Percentiles rank a stretch among this genome's conserved stretches.
These are phyloP conservation scores for Drosophila multiciliata DNA, from an alignment of 2,888 invertebrate species.

Conservation along the genomic window DNA sequence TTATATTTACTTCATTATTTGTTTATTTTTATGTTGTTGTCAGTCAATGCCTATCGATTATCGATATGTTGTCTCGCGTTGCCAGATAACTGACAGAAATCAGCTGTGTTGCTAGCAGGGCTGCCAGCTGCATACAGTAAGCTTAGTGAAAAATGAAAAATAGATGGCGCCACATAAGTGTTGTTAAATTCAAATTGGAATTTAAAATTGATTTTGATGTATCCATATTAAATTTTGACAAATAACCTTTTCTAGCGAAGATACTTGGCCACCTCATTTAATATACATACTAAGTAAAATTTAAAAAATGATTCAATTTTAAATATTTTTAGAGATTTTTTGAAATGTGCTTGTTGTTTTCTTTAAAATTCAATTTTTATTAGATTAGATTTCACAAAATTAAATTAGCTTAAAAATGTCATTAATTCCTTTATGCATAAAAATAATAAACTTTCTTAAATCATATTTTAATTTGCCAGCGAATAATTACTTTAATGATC, in stretches of 20 bases:
- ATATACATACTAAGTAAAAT: no score
- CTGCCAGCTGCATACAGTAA: constrained; percentile 20
- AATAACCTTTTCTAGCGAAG: neutral
- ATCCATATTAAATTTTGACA: neutral
- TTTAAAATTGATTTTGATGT: neutral
- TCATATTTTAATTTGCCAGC: neutral
- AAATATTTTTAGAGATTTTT: neutral
- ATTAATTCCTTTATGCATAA: no score
- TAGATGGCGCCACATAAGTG: constrained; percentile 41
- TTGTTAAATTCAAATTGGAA: neutral
- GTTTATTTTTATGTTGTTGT: constrained; percentile 19
- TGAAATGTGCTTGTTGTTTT: neutral
- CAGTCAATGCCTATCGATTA: constrained; percentile 22
- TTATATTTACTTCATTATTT: constrained; percentile 20
- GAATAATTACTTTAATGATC: neutral
- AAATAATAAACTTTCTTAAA: no score
- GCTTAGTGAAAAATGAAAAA: neutral
- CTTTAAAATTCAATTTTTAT: neutral
- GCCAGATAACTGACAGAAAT: constrained; percentile 8
- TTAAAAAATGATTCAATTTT: neutral
- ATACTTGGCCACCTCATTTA: neutral
- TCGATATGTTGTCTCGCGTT: constrained; percentile 13
- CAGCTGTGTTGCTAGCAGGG: constrained; percentile 34
- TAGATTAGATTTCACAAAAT: no score
- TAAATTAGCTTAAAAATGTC: no score